Evolutionary conservation across 2,113 vertebrate genomes (phyloP).

Genomic region (Irena cyanogastra): DNA sequence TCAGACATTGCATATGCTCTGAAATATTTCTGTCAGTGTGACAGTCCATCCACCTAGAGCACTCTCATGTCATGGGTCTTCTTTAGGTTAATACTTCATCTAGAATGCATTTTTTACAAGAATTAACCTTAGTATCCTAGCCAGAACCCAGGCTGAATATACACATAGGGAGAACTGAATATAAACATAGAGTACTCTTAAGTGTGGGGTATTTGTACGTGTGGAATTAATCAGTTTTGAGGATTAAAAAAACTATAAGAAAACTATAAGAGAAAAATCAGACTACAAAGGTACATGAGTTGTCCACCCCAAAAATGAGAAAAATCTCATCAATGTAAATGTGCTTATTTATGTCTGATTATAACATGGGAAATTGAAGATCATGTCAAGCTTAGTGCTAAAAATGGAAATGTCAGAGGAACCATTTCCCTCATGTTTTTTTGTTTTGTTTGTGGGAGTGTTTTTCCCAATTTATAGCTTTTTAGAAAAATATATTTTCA

Average conservation of each 20-base stretch:
- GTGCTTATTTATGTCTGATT: not conserved
- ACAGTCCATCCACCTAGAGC: not conserved
- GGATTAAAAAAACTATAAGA: not conserved
- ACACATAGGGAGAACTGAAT: not conserved
- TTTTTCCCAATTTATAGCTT: not conserved
- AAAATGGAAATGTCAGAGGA: conserved; percentile 19
- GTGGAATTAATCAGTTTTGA: not conserved
- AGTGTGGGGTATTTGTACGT: not conserved
- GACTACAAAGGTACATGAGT: not conserved
- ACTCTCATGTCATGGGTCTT: not conserved
- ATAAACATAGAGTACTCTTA: not conserved
- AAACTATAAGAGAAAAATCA: not conserved
- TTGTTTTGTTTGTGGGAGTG: not conserved
- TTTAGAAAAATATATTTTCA: not conserved
- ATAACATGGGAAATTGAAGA: conserved; percentile 36
- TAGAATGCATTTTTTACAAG: not conserved
- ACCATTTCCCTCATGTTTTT: not conserved
- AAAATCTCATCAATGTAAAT: not conserved
- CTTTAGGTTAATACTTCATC: not conserved
- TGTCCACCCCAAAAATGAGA: not conserved
- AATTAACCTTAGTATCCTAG: not conserved
- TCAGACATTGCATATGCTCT: not conserved
- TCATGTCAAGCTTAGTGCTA: not conserved
- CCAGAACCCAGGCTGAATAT: not conserved
- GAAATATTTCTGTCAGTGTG: not conserved